phyloP scores from a whole-genome alignment of 2,797 vertebrate species.

The Eidolon dupreanum region DNA sequence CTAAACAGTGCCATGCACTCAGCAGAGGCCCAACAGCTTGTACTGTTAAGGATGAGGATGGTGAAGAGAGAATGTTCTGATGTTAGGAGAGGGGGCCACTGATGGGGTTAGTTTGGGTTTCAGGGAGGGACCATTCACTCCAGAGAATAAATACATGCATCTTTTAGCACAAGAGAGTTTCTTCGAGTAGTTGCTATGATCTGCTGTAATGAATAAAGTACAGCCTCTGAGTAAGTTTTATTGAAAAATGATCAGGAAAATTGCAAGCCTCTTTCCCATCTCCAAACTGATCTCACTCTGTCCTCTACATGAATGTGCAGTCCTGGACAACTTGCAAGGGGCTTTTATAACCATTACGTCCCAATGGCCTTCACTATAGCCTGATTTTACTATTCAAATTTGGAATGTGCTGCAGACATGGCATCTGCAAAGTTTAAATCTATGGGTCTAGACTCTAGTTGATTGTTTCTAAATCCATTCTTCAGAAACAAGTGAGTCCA shows the following conservation, averaged over 20 bases:
- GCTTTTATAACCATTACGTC: background rate
- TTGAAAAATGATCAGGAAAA: conserved; percentile 49
- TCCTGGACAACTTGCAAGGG: background rate
- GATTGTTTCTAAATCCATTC: background rate
- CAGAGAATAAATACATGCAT: background rate
- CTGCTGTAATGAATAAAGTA: background rate
- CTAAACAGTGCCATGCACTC: background rate
- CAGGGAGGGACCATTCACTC: background rate
- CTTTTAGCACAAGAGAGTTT: background rate
- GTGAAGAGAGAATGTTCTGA: background rate
- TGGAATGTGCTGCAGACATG: background rate
- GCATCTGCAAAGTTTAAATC: background rate
- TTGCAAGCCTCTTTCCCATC: background rate
- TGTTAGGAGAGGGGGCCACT: background rate
- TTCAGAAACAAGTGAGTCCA: background rate
- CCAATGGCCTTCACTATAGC: background rate
- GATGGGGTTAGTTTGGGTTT: background rate
- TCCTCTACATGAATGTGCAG: background rate
- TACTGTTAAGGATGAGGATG: background rate
- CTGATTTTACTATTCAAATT: background rate
- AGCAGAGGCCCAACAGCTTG: background rate
- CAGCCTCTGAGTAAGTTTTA: conserved; percentile 9
- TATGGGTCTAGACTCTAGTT: background rate
- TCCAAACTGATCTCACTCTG: background rate
- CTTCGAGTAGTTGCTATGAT: background rate